These are phyloP conservation scores for Drosophila mojavensis DNA, from an alignment of 1,140 invertebrate genomes.

Conservation along the genomic window DNA sequence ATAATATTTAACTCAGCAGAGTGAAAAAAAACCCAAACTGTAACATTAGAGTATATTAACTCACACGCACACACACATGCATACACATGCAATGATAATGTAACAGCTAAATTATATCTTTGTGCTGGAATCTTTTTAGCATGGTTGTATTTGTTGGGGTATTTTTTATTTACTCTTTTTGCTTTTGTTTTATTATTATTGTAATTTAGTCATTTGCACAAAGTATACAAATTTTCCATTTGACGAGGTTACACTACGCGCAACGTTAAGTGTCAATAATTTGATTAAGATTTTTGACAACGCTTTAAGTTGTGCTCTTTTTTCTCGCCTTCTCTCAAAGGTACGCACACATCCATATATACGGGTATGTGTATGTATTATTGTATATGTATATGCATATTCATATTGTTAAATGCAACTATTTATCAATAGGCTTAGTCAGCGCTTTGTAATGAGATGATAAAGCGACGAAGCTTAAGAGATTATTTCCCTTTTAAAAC, in stretches of 20 bases:
- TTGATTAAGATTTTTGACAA: neutral
- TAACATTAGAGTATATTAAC: conserved; percentile 3
- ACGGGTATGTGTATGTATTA: neutral
- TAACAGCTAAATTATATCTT: conserved; percentile 30
- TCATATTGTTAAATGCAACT: conserved; percentile 12
- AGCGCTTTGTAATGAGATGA: neutral
- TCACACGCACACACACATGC: neutral
- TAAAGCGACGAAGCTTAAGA: neutral
- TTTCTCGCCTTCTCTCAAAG: too few species aligned
- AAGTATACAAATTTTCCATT: conserved; percentile 57
- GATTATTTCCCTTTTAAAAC: too few species aligned
- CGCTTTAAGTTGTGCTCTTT: neutral
- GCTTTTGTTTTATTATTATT: conserved; percentile 31
- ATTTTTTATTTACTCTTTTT: conserved; percentile 16
- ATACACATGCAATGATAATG: neutral
- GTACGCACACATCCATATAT: neutral
- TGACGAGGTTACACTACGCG: conserved; percentile 40
- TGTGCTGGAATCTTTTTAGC: conserved; percentile 6
- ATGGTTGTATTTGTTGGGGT: conserved; percentile 11
- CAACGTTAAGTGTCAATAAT: conserved; percentile 26
- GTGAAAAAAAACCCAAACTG: conserved; percentile 8
- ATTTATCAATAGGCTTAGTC: conserved; percentile 17
- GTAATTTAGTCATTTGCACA: conserved; percentile 61
- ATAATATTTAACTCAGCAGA: conserved; percentile 11
- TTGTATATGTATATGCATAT: neutral